Evolutionary conservation across 2,888 invertebrate genomes (phyloP).

Genomic region (Antheraea yamamai): DNA sequence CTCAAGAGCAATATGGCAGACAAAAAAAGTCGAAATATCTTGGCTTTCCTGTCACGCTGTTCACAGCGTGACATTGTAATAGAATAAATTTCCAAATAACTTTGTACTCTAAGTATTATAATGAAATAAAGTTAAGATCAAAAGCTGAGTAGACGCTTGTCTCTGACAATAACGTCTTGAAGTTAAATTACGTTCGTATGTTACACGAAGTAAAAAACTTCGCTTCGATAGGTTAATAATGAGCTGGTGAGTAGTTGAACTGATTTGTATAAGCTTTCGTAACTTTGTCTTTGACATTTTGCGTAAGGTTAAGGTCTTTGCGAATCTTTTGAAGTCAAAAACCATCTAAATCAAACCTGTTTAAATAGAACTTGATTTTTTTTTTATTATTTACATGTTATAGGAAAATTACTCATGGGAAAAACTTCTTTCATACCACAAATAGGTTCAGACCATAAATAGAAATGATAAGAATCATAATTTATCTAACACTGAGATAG

Average conservation of each 20-base stretch:
- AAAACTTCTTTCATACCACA: no score
- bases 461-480: no score
- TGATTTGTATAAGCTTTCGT: constrained; percentile 10
- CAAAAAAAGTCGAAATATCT: no score
- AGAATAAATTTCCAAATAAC: neutral
- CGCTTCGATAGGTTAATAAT: constrained; percentile 12
- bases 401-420: no score
- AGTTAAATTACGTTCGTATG: constrained; percentile 35
- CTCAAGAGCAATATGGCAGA: no score
- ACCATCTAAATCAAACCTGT: no score
- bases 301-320: neutral
- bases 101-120: constrained; percentile 5
- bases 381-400: no score
- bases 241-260: constrained; percentile 1
- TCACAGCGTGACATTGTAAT: neutral
- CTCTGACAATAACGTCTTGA: constrained; percentile 28
- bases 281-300: neutral
- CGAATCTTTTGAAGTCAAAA: no score
- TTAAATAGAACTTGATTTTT: no score
- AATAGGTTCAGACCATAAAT: no score
- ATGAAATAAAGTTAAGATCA: constrained; percentile 29
- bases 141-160: constrained; percentile 32
- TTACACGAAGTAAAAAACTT: constrained; percentile 29
- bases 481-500: no score
- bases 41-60: neutral